Evolutionary conservation across 2,113 vertebrate genomes (phyloP), one percentile per base, ranked within the genome.

Genomic region (Turdus rufiventris): DNA sequence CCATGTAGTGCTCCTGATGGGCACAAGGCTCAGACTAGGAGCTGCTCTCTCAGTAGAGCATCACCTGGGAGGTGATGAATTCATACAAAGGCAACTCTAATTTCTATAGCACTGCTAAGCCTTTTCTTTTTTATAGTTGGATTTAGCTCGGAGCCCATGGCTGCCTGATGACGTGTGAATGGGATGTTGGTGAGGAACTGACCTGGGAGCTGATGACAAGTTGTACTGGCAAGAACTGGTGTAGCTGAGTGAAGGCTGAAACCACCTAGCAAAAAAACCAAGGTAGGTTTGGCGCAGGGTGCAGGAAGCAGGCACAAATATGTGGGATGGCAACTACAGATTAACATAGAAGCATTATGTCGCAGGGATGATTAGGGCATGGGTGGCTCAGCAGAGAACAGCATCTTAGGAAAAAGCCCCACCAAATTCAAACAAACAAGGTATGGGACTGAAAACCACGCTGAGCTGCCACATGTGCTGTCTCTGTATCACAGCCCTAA

Each of bases 201-300:
- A 80, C 90, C 75, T 71, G 84, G 60, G 63, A 94, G 79, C 75
- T 84, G 94, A 96, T 97, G 94, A 96, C 91, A 96, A 74, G 88
- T 42, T 90, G 72, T 74, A 50, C 90, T 92, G 88, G 88, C 82
- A 92, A 80, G 92, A 88, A 8, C 36, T 78, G 85, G 63, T 60
- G 51, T 15, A 63, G 72, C 72, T 88, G 88, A 96, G 54, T 84
- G 91, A 95, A 88, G 88, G 36, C 56, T 83, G 85, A 94, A 95
- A 91, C 60, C 0, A 0, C 0, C 0, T 16, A 80, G 78, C 47
- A 74, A 72, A 60, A 91, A 93, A 95, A 77, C 56, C 47, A 77
- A 70, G 78, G 89, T n/a, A 9, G 42, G 23, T 45, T 82, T 91
- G 88, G 85, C 9, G 0, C 36, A 51, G 36, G 18, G n/a, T 56